Conservation (phyloP, 2,113 vertebrate species). For the Campylomormyrus tamandua region DNA sequence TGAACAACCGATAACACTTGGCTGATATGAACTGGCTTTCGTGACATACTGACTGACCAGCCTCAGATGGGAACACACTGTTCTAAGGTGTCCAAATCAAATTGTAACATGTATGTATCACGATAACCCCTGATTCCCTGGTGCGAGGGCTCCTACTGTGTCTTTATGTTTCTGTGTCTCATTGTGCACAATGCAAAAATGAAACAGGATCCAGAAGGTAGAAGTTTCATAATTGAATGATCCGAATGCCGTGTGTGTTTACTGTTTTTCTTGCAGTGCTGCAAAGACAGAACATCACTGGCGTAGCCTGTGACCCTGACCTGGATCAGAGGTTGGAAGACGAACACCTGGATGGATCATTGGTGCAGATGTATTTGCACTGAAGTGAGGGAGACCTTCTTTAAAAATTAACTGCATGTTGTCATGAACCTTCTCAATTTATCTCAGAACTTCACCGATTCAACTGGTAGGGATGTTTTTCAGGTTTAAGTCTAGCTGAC, state of each 20-base stretch:
- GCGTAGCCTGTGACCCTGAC: not conserved
- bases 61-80: not conserved
- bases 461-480: not conserved
- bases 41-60: not conserved
- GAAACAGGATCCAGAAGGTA: not conserved
- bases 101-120: not conserved
- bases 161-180: not conserved
- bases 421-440: not conserved
- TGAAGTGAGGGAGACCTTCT: not conserved
- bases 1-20: conserved; percentile 16
- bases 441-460: not conserved
- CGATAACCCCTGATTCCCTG: not conserved
- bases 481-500: not conserved
- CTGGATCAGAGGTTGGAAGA: not conserved
- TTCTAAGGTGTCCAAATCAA: not conserved
- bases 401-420: conserved; percentile 17
- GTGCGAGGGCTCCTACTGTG: not conserved
- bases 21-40: conserved; percentile 5
- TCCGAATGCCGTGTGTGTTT: not conserved
- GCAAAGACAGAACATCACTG: not conserved
- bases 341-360: not conserved
- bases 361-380: not conserved
- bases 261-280: not conserved
- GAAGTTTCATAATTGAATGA: not conserved
- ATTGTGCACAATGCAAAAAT: not conserved